phyloP scores from a whole-genome alignment of 2,888 invertebrate species.

The Steinernema hermaphroditum region DNA sequence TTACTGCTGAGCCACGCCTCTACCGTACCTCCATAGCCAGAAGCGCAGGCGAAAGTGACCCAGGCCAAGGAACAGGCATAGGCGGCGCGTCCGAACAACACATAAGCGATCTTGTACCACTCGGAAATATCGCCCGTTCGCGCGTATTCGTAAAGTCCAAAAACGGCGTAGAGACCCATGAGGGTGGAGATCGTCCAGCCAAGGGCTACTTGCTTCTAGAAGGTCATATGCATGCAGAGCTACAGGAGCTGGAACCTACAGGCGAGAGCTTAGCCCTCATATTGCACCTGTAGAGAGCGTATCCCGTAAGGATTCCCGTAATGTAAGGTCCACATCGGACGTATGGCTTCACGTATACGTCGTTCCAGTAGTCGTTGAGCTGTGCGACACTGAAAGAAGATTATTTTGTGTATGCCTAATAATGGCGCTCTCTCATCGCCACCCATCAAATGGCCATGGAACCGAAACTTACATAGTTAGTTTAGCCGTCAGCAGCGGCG shows the following conservation, averaged over 20 bases:
- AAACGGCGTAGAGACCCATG: conserved; percentile 59
- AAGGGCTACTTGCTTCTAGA: conserved; percentile 43
- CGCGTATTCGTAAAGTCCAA: conserved; percentile 62
- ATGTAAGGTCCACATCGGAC: conserved; percentile 69
- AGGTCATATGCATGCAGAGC: not conserved
- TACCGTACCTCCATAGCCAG: conserved; percentile 57
- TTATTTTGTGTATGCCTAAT: no score
- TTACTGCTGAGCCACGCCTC: no score
- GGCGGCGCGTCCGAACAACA: conserved; percentile 57
- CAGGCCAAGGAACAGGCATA: conserved; percentile 69
- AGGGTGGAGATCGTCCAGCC: conserved; percentile 49
- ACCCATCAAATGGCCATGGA: no score
- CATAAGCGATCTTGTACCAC: conserved; percentile 52
- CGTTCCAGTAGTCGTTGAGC: conserved; percentile 63
- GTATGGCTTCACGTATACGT: conserved; percentile 69
- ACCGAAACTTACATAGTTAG: conserved; percentile 60
- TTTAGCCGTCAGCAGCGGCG: conserved; percentile 62
- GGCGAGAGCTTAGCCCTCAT: not conserved
- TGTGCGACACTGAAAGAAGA: conserved; percentile 32
- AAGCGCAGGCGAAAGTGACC: conserved; percentile 69
- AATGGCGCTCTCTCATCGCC: no score
- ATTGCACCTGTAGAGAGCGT: conserved; percentile 61
- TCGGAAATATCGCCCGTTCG: conserved; percentile 63
- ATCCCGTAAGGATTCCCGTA: conserved; percentile 68
- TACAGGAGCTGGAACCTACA: not conserved